A percentile compares a stretch with the other conserved stretches of the same genome.
Evolutionary conservation across 2,797 vertebrate genomes (phyloP).

Genomic region (Rhodeus uyekii): DNA sequence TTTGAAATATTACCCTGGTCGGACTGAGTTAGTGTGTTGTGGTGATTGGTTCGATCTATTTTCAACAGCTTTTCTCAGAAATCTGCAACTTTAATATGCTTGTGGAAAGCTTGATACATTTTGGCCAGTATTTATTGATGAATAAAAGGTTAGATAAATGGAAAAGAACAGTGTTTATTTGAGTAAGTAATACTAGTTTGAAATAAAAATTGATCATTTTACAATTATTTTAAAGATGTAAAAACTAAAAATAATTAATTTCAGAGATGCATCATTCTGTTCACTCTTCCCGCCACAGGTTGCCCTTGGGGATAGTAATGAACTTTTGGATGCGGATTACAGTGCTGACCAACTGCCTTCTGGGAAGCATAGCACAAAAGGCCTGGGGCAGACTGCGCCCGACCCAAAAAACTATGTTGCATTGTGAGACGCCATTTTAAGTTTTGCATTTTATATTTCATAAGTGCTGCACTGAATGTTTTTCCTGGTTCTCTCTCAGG

Average conservation of each 20-base stretch:
- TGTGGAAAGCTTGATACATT: not conserved
- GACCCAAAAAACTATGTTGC: constrained; percentile 69
- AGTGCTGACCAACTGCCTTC: constrained; percentile 77
- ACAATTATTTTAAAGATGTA: not conserved
- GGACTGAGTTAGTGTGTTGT: not conserved
- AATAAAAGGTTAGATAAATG: too few species aligned
- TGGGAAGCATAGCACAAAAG: constrained; percentile 89
- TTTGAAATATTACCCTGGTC: too few species aligned
- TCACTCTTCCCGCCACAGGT: constrained; percentile 73
- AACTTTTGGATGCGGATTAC: constrained; percentile 82
- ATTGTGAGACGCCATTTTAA: constrained; percentile 75
- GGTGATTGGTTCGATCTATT: not conserved
- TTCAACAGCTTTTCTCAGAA: too few species aligned
- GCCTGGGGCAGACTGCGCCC: constrained; percentile 83
- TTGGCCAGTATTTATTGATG: not conserved
- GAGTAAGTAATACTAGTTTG: not conserved
- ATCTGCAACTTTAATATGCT: not conserved
- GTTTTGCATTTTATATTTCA: not conserved
- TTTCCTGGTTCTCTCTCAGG: constrained; percentile 61
- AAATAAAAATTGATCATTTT: not conserved
- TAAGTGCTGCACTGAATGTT: not conserved
- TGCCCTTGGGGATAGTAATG: constrained; percentile 85
- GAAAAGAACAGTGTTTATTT: too few species aligned
- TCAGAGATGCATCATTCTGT: not conserved
- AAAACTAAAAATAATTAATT: not conserved